A percentile compares a stretch with the other conserved stretches of the same genome.
These are phyloP conservation scores for Entomyzon cyanotis DNA, from an alignment of 2,113 vertebrate species.

Conservation along the genomic window DNA sequence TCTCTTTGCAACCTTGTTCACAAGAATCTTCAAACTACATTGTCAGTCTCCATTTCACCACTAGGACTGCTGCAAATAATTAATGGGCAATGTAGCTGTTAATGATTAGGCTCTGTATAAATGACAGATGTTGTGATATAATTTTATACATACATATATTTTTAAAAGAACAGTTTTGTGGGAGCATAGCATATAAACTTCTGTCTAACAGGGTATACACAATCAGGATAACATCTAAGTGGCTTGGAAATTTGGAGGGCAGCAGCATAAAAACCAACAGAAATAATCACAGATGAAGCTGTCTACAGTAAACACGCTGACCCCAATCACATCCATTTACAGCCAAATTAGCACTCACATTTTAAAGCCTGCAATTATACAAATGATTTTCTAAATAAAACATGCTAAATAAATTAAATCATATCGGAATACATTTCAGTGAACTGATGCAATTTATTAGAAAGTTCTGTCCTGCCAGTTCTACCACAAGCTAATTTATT, in stretches of 20 bases:
- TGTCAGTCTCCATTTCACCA: not conserved
- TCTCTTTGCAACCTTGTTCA: not conserved
- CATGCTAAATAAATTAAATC: not conserved
- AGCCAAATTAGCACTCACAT: not conserved
- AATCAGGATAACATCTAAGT: not conserved
- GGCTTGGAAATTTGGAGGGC: not conserved
- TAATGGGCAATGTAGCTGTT: not conserved
- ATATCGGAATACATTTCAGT: not conserved
- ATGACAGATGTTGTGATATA: not conserved
- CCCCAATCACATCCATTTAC: not conserved
- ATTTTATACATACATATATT: not conserved
- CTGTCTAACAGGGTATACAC: not conserved
- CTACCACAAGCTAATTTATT: not conserved
- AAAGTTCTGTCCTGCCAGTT: not conserved
- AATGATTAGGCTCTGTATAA: not conserved
- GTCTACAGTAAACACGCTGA: not conserved
- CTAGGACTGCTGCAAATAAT: not conserved
- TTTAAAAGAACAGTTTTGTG: not conserved
- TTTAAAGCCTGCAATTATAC: not conserved
- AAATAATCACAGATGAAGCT: not conserved
- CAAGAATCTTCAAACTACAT: not conserved
- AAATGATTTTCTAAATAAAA: conserved; percentile 4
- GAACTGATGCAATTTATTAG: not conserved
- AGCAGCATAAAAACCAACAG: not conserved
- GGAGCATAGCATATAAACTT: not conserved